These are phyloP conservation scores for Cariama cristata DNA, from an alignment of 2,113 vertebrate species.

Conservation along the genomic window DNA sequence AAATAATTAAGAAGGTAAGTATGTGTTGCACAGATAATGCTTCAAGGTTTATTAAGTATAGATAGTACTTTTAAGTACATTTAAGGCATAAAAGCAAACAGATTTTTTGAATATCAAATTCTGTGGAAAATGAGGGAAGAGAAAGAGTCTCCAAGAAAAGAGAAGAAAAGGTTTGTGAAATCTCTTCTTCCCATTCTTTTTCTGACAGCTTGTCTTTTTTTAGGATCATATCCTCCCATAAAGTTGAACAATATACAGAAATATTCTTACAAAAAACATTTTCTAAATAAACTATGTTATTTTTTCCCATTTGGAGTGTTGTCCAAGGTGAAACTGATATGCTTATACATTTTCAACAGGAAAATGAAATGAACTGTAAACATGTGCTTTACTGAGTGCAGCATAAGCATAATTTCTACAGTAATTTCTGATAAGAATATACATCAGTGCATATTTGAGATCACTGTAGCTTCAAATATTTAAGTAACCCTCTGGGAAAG, in stretches of 20 bases:
- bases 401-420: neutral
- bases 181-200: neutral
- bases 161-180: neutral
- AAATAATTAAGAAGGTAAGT: neutral
- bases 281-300: neutral
- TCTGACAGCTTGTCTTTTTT: neutral
- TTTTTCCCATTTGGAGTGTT: neutral
- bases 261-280: neutral
- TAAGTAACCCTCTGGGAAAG: conserved; percentile 63
- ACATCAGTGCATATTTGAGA: conserved; percentile 12
- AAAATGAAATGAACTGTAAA: conserved; percentile 32
- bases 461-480: conserved; percentile 48
- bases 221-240: neutral
- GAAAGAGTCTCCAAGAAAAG: neutral
- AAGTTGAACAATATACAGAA: neutral
- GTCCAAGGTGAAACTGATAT: conserved; percentile 33
- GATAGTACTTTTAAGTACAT: neutral
- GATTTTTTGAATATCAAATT: neutral
- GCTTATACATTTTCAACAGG: conserved; percentile 13
- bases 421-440: conserved; percentile 21
- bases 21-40: neutral
- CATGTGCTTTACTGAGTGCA: neutral
- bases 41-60: neutral
- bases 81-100: neutral
- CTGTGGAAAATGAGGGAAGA: neutral